Evolutionary conservation across 1,140 invertebrate species (phyloP).

Genomic region (Tetramorium alpestre): DNA sequence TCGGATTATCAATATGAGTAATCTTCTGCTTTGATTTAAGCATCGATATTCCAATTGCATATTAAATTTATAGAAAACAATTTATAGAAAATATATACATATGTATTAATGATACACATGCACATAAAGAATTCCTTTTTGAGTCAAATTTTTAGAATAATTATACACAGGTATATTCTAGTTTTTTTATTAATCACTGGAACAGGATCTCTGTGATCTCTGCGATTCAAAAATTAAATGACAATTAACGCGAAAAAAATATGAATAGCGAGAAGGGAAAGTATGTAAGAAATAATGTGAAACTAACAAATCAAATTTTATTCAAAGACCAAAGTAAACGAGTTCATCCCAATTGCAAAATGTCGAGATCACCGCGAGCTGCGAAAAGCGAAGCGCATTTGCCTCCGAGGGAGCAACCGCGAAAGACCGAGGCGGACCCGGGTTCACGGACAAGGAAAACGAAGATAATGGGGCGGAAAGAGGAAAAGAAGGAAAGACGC

Average conservation of each 20-base stretch:
- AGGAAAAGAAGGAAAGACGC: background rate
- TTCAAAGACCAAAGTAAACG: background rate
- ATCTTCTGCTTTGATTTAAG: background rate
- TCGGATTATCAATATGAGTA: background rate
- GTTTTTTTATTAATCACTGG: background rate
- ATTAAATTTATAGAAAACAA: background rate
- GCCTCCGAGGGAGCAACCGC: background rate
- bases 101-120: background rate
- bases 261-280: background rate
- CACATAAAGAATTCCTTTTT: background rate
- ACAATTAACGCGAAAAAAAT: background rate
- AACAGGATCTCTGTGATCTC: background rate
- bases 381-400: background rate
- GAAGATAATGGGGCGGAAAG: conserved; percentile 53
- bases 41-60: background rate
- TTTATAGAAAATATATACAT: background rate
- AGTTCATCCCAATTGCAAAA: background rate
- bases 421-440: conserved; percentile 15
- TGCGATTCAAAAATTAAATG: background rate
- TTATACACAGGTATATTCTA: background rate
- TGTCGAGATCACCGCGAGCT: background rate
- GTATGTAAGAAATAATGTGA: background rate
- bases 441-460: conserved; percentile 32
- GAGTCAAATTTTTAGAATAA: background rate
- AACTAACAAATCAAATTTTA: background rate